Evolutionary conservation across 2,797 vertebrate species (phyloP).

Genomic region (Macropus fuliginosus): DNA sequence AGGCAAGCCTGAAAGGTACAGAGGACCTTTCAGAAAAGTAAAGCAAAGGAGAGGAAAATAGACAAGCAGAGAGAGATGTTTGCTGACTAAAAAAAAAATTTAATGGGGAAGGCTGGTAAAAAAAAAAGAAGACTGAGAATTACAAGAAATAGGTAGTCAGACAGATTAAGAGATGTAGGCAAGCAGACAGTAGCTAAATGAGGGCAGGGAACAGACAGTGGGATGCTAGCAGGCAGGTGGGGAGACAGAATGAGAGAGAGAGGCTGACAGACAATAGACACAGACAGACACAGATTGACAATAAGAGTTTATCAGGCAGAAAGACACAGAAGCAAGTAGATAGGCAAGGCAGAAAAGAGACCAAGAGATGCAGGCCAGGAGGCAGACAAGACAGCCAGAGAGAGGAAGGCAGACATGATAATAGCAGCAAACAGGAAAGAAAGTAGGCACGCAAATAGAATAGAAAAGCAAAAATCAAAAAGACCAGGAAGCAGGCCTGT

Average conservation of each 20-base stretch:
- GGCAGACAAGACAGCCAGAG: conserved; percentile 74
- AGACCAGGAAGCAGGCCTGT: conserved; percentile 29
- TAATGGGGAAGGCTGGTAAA: no score
- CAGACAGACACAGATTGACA: background rate
- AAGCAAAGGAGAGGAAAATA: background rate
- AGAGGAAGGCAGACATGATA: conserved; percentile 59
- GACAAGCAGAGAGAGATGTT: conserved; percentile 39
- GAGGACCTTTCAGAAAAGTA: background rate
- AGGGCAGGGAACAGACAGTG: conserved; percentile 37
- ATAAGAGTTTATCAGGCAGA: conserved; percentile 6
- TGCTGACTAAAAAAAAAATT: background rate
- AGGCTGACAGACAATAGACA: conserved; percentile 7
- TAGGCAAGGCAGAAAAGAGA: conserved; percentile 62
- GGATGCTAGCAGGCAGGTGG: conserved; percentile 13
- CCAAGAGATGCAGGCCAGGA: conserved; percentile 66
- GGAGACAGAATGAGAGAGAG: conserved; percentile 21
- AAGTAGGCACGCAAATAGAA: conserved; percentile 31
- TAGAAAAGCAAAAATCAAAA: conserved; percentile 5
- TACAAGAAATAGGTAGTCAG: conserved; percentile 40
- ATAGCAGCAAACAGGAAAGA: conserved; percentile 61
- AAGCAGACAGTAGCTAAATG: conserved; percentile 49
- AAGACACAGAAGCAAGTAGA: background rate
- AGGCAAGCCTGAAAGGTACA: background rate
- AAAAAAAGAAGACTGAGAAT: background rate
- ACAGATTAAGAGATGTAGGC: conserved; percentile 24